These are phyloP conservation scores for Lineus longissimus DNA, from an alignment of 1,140 invertebrate genomes.

Conservation along the genomic window DNA sequence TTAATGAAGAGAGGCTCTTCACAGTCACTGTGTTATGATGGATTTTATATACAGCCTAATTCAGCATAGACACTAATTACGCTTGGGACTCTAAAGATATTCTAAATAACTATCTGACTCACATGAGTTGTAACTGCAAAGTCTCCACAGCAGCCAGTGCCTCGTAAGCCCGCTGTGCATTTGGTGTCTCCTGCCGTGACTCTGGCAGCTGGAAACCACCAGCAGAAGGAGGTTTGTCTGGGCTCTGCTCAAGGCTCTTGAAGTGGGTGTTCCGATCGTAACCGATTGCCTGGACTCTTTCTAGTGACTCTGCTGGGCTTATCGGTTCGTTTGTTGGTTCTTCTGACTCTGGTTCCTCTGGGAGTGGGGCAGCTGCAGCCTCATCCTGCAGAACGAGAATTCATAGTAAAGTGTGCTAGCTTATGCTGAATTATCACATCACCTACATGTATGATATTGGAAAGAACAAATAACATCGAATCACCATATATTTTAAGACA, in stretches of 20 bases:
- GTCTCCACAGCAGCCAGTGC: conserved; percentile 38
- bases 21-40: neutral
- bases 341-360: neutral
- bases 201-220: neutral
- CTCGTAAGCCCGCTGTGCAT: conserved; percentile 44
- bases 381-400: no score
- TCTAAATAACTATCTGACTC: no score
- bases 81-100: no score
- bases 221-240: conserved; percentile 15
- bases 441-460: no score
- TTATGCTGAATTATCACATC: no score
- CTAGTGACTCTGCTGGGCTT: neutral
- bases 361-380: neutral
- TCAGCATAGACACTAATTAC: neutral
- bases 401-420: no score
- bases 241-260: conserved; percentile 22
- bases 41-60: neutral
- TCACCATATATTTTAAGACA: no score
- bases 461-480: no score
- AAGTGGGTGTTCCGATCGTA: conserved; percentile 45
- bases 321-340: neutral
- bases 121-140: conserved; percentile 43
- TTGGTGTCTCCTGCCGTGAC: conserved; percentile 23
- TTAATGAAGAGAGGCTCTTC: neutral
- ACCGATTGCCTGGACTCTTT: conserved; percentile 41